Percentiles rank a stretch among this genome's conserved stretches.
phyloP scores from a whole-genome alignment of 2,113 vertebrate genomes.

The Mesitornis unicolor region DNA sequence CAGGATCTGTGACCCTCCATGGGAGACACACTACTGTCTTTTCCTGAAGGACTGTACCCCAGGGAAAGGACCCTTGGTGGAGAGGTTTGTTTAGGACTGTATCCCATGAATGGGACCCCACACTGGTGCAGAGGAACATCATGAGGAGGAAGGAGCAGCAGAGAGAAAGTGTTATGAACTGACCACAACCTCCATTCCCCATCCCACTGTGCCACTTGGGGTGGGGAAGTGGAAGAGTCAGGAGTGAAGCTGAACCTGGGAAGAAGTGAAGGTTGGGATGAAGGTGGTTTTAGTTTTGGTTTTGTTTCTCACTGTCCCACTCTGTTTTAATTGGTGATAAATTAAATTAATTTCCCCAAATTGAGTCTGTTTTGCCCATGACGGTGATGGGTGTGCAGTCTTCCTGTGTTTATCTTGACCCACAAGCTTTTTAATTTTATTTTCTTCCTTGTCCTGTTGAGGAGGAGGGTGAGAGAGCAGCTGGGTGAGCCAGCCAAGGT shows the following conservation, averaged over 20 bases:
- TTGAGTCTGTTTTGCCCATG: neutral
- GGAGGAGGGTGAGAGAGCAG: neutral
- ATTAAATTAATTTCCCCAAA: neutral
- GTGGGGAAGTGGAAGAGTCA: neutral
- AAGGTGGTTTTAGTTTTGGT: neutral
- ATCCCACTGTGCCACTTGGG: fast-evolving
- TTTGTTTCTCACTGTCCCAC: neutral
- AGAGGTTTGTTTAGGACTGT: neutral
- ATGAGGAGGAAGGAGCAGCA: fast-evolving
- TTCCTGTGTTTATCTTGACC: neutral
- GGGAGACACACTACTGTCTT: neutral
- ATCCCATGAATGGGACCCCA: neutral
- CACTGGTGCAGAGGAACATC: neutral
- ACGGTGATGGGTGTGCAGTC: no score
- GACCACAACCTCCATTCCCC: neutral
- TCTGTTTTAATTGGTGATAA: neutral
- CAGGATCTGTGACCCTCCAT: neutral
- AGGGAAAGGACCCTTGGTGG: neutral
- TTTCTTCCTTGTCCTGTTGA: neutral
- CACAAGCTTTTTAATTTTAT: neutral
- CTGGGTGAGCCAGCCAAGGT: neutral
- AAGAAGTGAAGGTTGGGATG: neutral
- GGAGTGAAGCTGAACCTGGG: neutral
- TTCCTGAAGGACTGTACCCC: neutral
- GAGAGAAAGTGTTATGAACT: fast-evolving